phyloP scores from a whole-genome alignment of 64 coral and sea anemone genomes.

The Pocillopora damicornis region DNA sequence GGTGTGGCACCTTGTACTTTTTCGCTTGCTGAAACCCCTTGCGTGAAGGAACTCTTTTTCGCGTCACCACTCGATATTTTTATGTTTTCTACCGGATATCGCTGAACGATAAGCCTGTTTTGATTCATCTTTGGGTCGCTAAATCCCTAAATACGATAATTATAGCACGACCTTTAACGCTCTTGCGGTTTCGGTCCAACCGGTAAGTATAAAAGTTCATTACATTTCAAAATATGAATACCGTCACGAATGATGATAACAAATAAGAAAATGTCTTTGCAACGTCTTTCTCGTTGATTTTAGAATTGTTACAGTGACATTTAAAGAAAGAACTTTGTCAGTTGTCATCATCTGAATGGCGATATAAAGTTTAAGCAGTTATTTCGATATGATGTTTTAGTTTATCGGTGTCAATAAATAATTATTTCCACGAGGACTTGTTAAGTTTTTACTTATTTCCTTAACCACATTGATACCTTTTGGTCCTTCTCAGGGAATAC shows the following conservation, averaged over 20 bases:
- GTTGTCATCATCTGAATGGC: too few species aligned
- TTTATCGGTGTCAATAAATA: too few species aligned
- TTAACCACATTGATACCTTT: too few species aligned
- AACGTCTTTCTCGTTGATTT: not conserved
- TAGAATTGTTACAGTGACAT: not conserved
- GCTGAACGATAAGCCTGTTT: not conserved
- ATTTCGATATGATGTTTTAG: too few species aligned
- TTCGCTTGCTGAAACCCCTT: not conserved
- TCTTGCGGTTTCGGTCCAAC: not conserved
- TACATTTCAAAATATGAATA: not conserved
- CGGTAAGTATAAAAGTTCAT: constrained; percentile 6
- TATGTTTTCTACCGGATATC: not conserved
- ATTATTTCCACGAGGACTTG: too few species aligned
- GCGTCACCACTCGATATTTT: not conserved
- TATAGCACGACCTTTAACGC: not conserved
- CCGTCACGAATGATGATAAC: not conserved
- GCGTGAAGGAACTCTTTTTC: not conserved
- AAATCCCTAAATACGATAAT: constrained; percentile 3
- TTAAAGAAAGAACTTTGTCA: too few species aligned
- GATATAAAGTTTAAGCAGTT: too few species aligned
- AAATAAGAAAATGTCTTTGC: not conserved
- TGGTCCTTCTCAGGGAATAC: too few species aligned
- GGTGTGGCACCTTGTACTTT: constrained; percentile 17
- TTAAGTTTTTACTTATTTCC: too few species aligned
- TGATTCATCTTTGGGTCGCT: not conserved